phyloP scores from a whole-genome alignment of 2,113 vertebrate genomes.

The Eulacestoma nigropectus region DNA sequence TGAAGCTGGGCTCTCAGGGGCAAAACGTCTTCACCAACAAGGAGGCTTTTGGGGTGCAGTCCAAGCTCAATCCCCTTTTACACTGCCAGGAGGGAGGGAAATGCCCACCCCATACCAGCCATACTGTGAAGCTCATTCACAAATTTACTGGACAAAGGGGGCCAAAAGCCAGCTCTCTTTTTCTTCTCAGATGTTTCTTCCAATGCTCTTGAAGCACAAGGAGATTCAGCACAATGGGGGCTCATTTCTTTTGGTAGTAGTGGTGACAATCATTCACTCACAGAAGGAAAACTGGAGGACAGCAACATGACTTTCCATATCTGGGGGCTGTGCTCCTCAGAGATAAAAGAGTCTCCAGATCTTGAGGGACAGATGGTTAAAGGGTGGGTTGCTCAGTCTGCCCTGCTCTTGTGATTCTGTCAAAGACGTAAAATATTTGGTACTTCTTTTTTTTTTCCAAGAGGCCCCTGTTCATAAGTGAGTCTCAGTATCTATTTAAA shows the following conservation, averaged over 20 bases:
- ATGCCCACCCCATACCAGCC: neutral
- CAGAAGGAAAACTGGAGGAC: neutral
- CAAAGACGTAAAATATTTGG: neutral
- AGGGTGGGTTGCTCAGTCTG: neutral
- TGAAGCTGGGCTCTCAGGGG: neutral
- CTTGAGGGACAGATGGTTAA: constrained; percentile 14
- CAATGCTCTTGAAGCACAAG: neutral
- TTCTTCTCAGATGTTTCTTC: neutral
- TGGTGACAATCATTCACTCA: neutral
- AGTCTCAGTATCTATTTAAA: neutral
- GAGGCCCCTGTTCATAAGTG: neutral
- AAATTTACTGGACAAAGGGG: neutral
- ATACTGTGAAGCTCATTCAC: neutral
- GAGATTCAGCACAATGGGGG: neutral
- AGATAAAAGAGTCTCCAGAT: neutral
- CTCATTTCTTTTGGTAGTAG: neutral
- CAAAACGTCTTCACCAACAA: neutral
- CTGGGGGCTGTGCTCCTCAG: neutral
- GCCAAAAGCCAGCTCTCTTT: neutral
- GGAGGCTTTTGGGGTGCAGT: neutral
- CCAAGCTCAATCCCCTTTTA: neutral
- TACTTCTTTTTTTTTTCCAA: neutral
- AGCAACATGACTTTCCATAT: neutral
- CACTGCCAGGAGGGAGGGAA: neutral
- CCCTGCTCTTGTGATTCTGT: neutral